phyloP scores from a whole-genome alignment of 2,113 vertebrate species.

The Ictalurus punctatus region DNA sequence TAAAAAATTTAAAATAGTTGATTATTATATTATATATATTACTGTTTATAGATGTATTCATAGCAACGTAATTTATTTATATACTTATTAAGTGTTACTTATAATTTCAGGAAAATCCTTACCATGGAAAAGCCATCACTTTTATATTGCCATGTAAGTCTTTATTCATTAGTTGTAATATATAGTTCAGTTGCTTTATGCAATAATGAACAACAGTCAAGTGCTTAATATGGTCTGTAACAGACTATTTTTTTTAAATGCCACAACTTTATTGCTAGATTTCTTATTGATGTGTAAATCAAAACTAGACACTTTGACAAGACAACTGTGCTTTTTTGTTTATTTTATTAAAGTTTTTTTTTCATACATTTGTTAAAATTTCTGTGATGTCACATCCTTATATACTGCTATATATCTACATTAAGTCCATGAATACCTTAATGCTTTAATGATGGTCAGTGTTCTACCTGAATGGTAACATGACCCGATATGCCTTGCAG shows the following conservation, averaged over 20 bases:
- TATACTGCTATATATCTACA: not conserved
- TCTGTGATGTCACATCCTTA: not conserved
- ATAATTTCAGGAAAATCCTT: not conserved
- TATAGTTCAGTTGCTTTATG: not conserved
- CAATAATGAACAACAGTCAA: not conserved
- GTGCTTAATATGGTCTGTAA: not conserved
- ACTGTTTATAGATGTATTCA: not conserved
- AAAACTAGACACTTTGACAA: not conserved
- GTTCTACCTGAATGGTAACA: not conserved
- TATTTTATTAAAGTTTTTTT: not conserved
- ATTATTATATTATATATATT: conserved; percentile 3
- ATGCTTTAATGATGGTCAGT: not conserved
- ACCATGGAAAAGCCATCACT: not conserved
- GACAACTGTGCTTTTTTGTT: not conserved
- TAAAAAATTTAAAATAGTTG: not conserved
- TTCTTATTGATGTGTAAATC: not conserved
- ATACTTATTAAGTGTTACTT: not conserved
- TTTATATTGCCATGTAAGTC: not conserved
- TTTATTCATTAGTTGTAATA: not conserved
- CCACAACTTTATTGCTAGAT: not conserved
- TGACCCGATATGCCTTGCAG: not conserved
- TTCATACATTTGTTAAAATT: not conserved
- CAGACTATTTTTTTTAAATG: not conserved
- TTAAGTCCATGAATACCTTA: not conserved
- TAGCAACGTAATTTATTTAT: not conserved